Evolutionary conservation across 92 coral and sea anemone species (phyloP).

Genomic region (Parazoanthus swiftii): DNA sequence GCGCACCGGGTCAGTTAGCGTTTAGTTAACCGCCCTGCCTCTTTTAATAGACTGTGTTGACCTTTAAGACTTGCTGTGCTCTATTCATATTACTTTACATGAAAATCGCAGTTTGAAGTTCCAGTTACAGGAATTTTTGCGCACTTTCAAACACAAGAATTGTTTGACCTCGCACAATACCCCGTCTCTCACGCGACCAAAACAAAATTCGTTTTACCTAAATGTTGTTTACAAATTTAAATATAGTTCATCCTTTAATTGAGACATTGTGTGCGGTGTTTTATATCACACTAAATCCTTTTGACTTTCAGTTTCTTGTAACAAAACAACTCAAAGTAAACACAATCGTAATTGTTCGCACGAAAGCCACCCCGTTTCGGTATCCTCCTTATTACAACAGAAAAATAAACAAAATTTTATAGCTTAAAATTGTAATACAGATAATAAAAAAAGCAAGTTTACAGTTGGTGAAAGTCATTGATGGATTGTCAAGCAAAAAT

Average conservation of each 20-base stretch:
- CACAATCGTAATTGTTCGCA: background rate
- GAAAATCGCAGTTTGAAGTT: background rate
- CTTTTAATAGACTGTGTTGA: background rate
- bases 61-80: background rate
- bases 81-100: background rate
- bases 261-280: background rate
- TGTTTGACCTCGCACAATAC: background rate
- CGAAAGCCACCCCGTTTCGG: background rate
- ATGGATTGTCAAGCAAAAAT: background rate
- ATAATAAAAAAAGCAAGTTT: background rate
- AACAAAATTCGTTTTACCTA: background rate
- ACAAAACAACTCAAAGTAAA: background rate
- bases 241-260: background rate
- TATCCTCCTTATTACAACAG: background rate
- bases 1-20: background rate
- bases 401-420: background rate
- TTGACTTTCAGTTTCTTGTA: background rate
- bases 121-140: background rate
- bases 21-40: background rate
- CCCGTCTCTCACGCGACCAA: background rate
- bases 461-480: conserved; percentile 8
- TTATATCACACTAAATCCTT: background rate
- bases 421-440: background rate
- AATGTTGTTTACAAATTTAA: conserved; percentile 1
- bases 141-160: too few relatives aligned